phyloP scores from a whole-genome alignment of 2,797 vertebrate genomes.

The Periparus ater region DNA sequence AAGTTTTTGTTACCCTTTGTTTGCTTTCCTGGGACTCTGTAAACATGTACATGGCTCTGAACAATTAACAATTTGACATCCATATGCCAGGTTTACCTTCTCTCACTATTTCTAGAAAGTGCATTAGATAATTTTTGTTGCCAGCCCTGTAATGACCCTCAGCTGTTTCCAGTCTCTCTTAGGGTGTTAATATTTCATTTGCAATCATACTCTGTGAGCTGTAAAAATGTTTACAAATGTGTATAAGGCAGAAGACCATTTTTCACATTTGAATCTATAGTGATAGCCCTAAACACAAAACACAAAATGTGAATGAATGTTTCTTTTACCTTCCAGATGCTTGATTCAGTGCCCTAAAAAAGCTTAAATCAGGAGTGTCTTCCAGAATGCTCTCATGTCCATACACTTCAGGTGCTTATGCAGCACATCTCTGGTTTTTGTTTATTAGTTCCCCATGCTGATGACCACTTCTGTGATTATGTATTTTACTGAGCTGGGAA shows the following conservation, averaged over 20 bases:
- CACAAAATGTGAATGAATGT: background rate
- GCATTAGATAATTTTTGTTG: background rate
- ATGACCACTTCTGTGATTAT: background rate
- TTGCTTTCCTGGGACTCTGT: background rate
- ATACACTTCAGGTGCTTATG: background rate
- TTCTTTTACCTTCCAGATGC: background rate
- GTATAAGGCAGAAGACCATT: background rate
- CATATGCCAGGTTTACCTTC: background rate
- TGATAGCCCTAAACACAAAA: background rate
- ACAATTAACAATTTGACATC: background rate
- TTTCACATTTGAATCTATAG: background rate
- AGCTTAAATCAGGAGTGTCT: background rate
- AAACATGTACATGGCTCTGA: background rate
- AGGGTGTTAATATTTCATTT: slow-evolving; percentile 28
- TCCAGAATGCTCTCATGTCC: background rate
- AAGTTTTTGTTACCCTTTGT: background rate
- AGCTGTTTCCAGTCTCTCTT: background rate
- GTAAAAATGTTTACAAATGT: background rate
- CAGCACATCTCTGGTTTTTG: background rate
- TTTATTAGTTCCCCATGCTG: background rate
- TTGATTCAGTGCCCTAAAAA: background rate
- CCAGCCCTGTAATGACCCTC: background rate
- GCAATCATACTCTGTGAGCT: background rate
- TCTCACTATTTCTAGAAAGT: background rate
- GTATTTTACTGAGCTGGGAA: background rate